phyloP scores from a whole-genome alignment of 2,113 vertebrate genomes.

The Hydrolagus affinis region DNA sequence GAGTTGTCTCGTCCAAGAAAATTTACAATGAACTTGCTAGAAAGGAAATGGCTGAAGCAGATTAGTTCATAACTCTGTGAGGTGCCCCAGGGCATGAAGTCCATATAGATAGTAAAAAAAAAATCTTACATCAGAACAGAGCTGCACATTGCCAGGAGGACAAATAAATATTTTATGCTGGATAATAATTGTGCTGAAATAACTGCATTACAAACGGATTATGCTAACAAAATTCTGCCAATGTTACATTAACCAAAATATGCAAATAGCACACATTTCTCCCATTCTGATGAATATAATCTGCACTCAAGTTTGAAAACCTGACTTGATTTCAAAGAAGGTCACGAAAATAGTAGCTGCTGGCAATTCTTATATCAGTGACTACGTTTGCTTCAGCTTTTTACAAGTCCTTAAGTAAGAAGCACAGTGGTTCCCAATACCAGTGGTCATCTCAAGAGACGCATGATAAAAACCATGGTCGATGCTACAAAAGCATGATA shows the following conservation, averaged over 20 bases:
- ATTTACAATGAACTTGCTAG: background rate
- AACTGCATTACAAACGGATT: background rate
- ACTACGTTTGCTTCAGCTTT: background rate
- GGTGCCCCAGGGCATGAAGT: too few relatives aligned
- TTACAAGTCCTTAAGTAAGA: constrained; percentile 3
- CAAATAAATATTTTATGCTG: background rate
- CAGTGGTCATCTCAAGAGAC: constrained; percentile 3
- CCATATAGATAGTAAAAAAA: background rate
- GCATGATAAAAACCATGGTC: background rate
- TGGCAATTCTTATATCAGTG: background rate
- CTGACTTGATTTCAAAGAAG: background rate
- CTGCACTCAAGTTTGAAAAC: too few relatives aligned
- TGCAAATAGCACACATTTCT: background rate
- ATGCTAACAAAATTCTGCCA: background rate
- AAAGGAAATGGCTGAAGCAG: background rate
- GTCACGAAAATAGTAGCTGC: background rate
- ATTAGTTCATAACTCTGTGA: background rate
- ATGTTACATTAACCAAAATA: too few relatives aligned
- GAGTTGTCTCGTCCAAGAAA: too few relatives aligned
- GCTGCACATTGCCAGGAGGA: background rate
- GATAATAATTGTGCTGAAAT: background rate
- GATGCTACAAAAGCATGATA: background rate
- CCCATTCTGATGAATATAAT: background rate
- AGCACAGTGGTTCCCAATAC: background rate
- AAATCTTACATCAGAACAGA: background rate